Conservation (phyloP, 1,140 invertebrate genomes). For the Acromyrmex echinatior region DNA sequence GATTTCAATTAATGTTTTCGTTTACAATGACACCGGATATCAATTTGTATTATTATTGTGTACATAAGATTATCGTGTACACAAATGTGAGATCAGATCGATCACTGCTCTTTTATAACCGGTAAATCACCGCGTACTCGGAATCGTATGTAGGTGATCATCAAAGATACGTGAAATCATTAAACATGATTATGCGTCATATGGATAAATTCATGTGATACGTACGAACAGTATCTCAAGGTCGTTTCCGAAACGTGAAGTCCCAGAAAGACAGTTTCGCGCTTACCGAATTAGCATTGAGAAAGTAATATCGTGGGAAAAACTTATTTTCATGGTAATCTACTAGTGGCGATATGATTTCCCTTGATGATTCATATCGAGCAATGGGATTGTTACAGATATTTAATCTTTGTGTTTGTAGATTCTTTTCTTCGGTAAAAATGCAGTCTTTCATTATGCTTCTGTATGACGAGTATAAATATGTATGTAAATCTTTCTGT, state of each 20-base stretch:
- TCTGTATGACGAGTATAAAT: not conserved
- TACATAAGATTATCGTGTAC: not conserved
- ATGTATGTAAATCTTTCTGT: too few relatives aligned
- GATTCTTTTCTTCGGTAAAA: not conserved
- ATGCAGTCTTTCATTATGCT: not conserved
- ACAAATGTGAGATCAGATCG: not conserved
- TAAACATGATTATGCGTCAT: constrained; percentile 7
- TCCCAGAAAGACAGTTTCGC: not conserved
- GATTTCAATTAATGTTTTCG: too few relatives aligned
- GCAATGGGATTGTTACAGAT: not conserved
- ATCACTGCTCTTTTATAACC: not conserved
- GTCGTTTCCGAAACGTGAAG: not conserved
- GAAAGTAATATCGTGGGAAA: not conserved
- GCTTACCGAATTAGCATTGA: not conserved
- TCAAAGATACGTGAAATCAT: not conserved
- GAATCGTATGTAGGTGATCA: not conserved
- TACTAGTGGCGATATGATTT: not conserved
- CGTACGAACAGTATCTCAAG: not conserved
- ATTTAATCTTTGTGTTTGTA: not conserved
- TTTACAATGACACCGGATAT: too few relatives aligned
- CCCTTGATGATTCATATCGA: not conserved
- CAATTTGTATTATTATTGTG: not conserved
- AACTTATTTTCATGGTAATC: not conserved
- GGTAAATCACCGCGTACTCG: not conserved
- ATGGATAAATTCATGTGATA: not conserved